Conservation (phyloP, 1,140 invertebrate species). For the Cardiocondyla obscurior region DNA sequence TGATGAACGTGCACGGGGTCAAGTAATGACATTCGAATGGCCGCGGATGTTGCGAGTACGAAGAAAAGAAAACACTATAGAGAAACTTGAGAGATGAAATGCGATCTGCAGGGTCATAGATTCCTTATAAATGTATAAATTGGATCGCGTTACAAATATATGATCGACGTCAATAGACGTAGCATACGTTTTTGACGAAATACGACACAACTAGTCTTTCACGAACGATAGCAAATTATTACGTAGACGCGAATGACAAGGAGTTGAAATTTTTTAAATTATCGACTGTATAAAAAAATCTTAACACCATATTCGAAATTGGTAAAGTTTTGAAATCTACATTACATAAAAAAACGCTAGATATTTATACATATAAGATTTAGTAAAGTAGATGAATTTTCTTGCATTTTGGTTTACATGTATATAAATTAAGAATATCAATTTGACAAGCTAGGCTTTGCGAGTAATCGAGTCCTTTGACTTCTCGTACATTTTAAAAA, state of each 20-base stretch:
- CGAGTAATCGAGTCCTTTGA: background rate
- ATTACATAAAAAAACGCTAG: background rate
- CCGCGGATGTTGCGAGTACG: background rate
- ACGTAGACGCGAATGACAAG: background rate
- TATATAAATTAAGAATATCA: background rate
- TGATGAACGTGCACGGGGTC: conserved; percentile 82
- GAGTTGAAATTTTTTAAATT: background rate
- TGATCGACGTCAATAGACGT: background rate
- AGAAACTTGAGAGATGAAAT: background rate
- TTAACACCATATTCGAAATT: background rate
- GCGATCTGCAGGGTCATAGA: background rate
- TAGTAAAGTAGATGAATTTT: background rate
- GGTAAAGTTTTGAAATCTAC: background rate
- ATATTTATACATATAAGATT: background rate
- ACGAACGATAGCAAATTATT: conserved; percentile 1
- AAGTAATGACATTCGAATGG: conserved; percentile 65
- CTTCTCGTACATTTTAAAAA: background rate
- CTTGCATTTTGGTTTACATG: background rate
- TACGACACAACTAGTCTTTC: background rate
- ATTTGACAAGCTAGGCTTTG: background rate
- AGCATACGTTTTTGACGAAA: background rate
- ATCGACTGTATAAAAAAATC: background rate
- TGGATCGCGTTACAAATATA: background rate
- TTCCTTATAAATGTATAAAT: background rate
- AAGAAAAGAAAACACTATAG: background rate